phyloP scores from a whole-genome alignment of 2,797 vertebrate genomes.

The Karalla daura region DNA sequence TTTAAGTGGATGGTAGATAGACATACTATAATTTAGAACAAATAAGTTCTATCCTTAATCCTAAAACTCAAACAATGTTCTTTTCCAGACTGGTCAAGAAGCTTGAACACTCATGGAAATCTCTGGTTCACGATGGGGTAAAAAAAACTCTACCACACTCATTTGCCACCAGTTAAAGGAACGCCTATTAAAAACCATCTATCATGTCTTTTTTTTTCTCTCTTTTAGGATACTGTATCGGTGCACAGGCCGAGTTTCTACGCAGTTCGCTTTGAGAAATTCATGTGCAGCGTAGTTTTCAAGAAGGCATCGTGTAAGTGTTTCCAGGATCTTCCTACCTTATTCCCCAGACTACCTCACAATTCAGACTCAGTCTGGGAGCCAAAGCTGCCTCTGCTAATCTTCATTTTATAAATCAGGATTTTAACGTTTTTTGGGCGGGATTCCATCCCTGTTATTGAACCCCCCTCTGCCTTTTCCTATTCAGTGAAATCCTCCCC shows the following conservation, averaged over 20 bases:
- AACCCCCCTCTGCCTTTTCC: constrained; percentile 5
- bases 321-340: background rate
- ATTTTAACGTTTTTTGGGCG: no score
- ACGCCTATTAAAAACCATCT: no score
- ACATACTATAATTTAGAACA: background rate
- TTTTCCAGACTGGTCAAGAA: constrained; percentile 91
- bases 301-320: constrained; percentile 87
- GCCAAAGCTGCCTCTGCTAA: no score
- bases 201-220: no score
- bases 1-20: no score
- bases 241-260: constrained; percentile 96
- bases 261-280: constrained; percentile 93
- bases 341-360: no score
- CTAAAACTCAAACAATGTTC: constrained; percentile 12
- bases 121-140: constrained; percentile 95
- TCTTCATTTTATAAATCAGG: no score
- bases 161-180: background rate
- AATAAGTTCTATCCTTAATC: constrained; percentile 1
- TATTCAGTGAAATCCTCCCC: constrained; percentile 89
- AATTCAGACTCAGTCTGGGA: no score
- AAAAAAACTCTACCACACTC: constrained; percentile 42
- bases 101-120: constrained; percentile 97
- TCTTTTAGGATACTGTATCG: constrained; percentile 91
- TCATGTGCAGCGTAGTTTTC: constrained; percentile 93
- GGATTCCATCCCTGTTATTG: background rate